These are phyloP conservation scores for Penelope pileata DNA, from an alignment of 2,113 vertebrate species.

Conservation along the genomic window DNA sequence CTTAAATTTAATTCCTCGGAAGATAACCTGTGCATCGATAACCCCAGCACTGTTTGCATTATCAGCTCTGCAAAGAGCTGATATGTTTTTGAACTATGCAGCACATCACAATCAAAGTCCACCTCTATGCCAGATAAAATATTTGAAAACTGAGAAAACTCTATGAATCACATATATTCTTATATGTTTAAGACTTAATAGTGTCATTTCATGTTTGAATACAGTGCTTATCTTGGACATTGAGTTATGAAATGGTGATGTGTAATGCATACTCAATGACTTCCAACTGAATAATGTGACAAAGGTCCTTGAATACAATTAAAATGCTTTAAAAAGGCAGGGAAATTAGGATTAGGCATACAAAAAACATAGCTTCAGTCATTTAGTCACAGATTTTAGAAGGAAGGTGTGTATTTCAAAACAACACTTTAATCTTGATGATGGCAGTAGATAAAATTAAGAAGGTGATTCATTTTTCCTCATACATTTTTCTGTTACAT, in stretches of 20 bases:
- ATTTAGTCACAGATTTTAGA: conserved; percentile 13
- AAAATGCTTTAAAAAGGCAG: conserved; percentile 8
- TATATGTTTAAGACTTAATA: conserved; percentile 7
- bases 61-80: not conserved
- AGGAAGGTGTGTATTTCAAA: conserved; percentile 30
- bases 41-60: not conserved
- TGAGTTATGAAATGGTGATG: conserved; percentile 26
- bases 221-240: not conserved
- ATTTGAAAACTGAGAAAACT: not conserved
- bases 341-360: not conserved
- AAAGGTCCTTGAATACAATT: conserved; percentile 33
- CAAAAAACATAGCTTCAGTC: not conserved
- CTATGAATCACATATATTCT: not conserved
- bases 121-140: not conserved
- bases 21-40: not conserved
- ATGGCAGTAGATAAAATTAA: conserved; percentile 61
- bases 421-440: conserved; percentile 7
- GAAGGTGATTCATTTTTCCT: conserved; percentile 40
- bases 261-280: conserved; percentile 6
- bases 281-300: conserved; percentile 26
- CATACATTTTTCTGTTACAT: not conserved
- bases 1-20: not conserved
- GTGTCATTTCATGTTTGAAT: not conserved
- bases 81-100: not conserved
- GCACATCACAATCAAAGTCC: not conserved